phyloP scores from a whole-genome alignment of 2,888 invertebrate genomes.

The Didymodactylos carnosus region DNA sequence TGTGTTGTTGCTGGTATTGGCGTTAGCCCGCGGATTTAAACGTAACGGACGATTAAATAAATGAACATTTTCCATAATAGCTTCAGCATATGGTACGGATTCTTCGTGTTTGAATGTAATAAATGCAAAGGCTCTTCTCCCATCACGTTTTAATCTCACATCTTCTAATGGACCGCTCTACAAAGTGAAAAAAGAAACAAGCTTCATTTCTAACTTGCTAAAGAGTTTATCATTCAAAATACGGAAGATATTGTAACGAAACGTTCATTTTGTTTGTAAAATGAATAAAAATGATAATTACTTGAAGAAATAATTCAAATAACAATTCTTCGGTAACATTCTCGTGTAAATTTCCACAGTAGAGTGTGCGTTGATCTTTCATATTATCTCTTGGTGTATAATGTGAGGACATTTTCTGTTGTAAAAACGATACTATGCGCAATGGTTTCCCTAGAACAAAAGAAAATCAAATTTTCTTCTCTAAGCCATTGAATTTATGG shows the following conservation, averaged over 20 bases:
- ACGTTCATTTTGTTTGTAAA: too few species aligned
- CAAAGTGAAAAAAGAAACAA: background rate
- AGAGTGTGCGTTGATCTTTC: background rate
- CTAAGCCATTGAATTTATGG: too few species aligned
- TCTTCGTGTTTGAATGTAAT: constrained; percentile 1
- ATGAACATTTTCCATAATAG: background rate
- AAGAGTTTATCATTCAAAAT: too few species aligned
- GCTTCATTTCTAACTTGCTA: too few species aligned
- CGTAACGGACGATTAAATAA: background rate
- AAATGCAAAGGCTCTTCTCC: background rate
- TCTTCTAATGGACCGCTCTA: background rate
- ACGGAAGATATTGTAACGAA: too few species aligned
- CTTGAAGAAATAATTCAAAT: constrained; percentile 1
- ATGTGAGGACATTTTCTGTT: too few species aligned
- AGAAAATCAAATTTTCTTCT: too few species aligned
- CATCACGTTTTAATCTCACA: background rate
- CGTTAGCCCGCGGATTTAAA: background rate
- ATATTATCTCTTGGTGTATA: too few species aligned
- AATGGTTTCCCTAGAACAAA: too few species aligned
- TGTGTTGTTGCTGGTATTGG: background rate
- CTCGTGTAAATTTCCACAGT: background rate
- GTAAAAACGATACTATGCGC: constrained; percentile 49
- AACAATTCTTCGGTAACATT: background rate
- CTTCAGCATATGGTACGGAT: background rate
- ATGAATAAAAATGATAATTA: background rate